These are phyloP conservation scores for Pitta sordida DNA, from an alignment of 2,113 vertebrate genomes.

Conservation along the genomic window DNA sequence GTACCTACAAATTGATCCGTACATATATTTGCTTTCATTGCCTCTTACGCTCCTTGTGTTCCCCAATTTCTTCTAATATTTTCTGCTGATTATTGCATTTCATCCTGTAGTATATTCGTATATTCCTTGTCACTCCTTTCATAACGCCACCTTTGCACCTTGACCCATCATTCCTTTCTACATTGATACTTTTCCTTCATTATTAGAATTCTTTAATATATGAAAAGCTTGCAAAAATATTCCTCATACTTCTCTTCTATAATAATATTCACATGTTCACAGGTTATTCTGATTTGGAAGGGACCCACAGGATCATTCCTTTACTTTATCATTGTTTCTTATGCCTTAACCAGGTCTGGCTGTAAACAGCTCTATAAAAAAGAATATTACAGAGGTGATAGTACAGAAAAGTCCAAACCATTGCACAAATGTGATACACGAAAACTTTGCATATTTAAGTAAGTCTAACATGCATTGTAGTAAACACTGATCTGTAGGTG, in stretches of 20 bases:
- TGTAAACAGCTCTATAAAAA: neutral
- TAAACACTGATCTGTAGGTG: neutral
- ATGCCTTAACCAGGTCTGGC: neutral
- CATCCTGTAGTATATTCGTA: neutral
- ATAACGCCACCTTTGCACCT: neutral
- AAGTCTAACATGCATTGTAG: neutral
- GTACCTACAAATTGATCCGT: neutral
- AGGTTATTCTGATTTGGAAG: too few species aligned
- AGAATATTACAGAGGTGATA: neutral
- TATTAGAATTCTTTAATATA: neutral
- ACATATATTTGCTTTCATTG: neutral
- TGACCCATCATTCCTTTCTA: neutral
- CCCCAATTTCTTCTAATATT: neutral
- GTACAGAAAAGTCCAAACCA: neutral
- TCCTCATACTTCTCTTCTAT: neutral
- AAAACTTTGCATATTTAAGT: neutral
- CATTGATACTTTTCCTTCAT: neutral
- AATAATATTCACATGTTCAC: too few species aligned
- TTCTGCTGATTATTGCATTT: neutral
- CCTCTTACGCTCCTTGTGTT: neutral
- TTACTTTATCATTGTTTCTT: neutral
- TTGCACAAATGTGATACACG: neutral
- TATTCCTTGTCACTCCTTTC: neutral
- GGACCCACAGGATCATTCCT: too few species aligned
- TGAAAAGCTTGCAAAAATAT: neutral